Evolutionary conservation across 30 jellyfish, hydroid and myxozoan genomes (phyloP).

Genomic region (Phacellophora camtschatica): DNA sequence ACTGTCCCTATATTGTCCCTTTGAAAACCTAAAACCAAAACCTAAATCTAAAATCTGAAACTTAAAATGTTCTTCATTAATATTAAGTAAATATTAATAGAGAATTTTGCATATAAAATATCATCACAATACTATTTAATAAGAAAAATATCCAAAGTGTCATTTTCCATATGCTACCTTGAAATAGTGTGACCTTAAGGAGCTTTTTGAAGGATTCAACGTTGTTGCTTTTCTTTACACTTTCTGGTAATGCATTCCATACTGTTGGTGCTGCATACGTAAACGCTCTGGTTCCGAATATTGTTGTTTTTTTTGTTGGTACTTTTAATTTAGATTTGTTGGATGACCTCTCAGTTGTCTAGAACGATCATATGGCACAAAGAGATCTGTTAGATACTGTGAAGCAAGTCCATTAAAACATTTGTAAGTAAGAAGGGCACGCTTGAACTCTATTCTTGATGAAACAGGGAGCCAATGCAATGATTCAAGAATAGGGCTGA

Average conservation of each 20-base stretch:
- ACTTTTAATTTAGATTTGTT: slow-evolving; percentile 14
- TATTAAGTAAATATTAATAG: too few species aligned
- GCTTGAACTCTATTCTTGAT: too few species aligned
- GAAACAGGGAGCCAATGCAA: too few species aligned
- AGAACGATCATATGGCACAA: not conserved
- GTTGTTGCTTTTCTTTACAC: not conserved
- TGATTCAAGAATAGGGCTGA: too few species aligned
- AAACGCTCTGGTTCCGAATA: not conserved
- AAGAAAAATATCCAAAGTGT: not conserved
- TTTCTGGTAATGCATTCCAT: slow-evolving; percentile 9
- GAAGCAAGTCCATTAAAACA: not conserved
- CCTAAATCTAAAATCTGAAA: too few species aligned
- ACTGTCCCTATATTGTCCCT: too few species aligned
- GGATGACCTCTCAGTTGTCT: slow-evolving; percentile 26
- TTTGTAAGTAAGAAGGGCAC: too few species aligned
- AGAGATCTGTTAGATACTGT: not conserved
- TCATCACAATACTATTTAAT: not conserved
- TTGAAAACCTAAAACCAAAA: too few species aligned
- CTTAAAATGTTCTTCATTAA: too few species aligned
- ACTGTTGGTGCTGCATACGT: not conserved
- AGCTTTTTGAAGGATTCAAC: slow-evolving; percentile 13
- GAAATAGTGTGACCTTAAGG: not conserved
- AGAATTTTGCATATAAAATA: not conserved
- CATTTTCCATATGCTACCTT: not conserved
- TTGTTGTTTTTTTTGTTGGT: not conserved